Conservation (phyloP, 2,888 invertebrate species). For the Pseudeuparius sepicola region DNA sequence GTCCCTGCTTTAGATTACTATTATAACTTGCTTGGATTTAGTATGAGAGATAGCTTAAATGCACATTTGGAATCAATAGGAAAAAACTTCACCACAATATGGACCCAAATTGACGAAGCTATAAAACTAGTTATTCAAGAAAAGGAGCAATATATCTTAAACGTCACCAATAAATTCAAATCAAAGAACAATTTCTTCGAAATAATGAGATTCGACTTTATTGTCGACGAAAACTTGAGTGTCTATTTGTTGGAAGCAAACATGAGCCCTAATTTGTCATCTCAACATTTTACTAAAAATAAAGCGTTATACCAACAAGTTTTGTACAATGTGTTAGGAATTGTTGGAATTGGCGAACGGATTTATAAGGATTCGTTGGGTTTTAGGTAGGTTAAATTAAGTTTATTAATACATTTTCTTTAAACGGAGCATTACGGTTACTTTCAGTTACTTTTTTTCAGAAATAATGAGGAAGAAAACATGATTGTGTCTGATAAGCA, state of each 20-base stretch:
- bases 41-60: slow-evolving; percentile 82
- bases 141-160: slow-evolving; percentile 62
- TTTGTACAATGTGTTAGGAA: slow-evolving; percentile 67
- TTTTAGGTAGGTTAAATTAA: slow-evolving; percentile 33
- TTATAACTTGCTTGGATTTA: slow-evolving; percentile 60
- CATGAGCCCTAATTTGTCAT: slow-evolving; percentile 96
- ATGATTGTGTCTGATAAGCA: slow-evolving; percentile 62
- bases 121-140: slow-evolving; percentile 57
- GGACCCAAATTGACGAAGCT: slow-evolving; percentile 71
- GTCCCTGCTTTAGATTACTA: slow-evolving; percentile 66
- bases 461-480: slow-evolving; percentile 26
- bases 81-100: slow-evolving; percentile 62
- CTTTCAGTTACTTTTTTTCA: no score
- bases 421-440: no score
- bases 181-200: slow-evolving; percentile 77
- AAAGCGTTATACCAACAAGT: slow-evolving; percentile 86
- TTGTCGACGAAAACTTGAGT: slow-evolving; percentile 76
- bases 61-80: slow-evolving; percentile 57
- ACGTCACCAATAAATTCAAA: slow-evolving; percentile 43
- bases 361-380: slow-evolving; percentile 37
- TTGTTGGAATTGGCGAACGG: slow-evolving; percentile 63
- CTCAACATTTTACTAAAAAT: slow-evolving; percentile 86
- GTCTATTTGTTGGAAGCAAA: slow-evolving; percentile 92
- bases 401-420: slow-evolving; percentile 1
- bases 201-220: slow-evolving; percentile 88